Evolutionary conservation across 2,113 vertebrate genomes (phyloP).

Genomic region (Puntigrus tetrazona): DNA sequence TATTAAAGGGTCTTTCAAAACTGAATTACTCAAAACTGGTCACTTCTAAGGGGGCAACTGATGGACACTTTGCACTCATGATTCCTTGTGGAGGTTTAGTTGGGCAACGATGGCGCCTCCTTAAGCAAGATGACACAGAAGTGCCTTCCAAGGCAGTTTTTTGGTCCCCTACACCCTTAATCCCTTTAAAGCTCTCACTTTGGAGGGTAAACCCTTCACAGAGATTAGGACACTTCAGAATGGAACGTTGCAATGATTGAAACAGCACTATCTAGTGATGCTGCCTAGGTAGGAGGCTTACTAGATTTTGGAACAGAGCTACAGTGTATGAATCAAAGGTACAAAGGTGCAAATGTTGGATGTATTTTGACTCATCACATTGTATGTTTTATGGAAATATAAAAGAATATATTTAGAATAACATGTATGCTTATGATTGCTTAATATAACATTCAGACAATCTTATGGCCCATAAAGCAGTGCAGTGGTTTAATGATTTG

Average conservation of each 20-base stretch:
- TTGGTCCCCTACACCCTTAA: too few species aligned
- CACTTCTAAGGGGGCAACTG: too few species aligned
- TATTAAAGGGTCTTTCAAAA: too few species aligned
- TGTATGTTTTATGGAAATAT: background rate
- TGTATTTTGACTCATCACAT: background rate
- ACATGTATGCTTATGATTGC: background rate
- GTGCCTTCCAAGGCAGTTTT: background rate
- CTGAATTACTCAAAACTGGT: too few species aligned
- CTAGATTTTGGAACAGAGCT: slow-evolving; percentile 11
- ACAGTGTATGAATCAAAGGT: background rate
- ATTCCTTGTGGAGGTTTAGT: too few species aligned
- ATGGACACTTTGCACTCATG: too few species aligned
- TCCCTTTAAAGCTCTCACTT: background rate
- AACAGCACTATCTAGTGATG: background rate
- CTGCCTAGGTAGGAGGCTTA: background rate
- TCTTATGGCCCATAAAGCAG: slow-evolving; percentile 19
- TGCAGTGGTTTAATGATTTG: slow-evolving; percentile 22
- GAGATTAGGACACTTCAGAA: background rate
- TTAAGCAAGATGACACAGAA: background rate
- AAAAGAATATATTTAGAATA: background rate
- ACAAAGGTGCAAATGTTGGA: background rate
- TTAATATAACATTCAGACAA: background rate
- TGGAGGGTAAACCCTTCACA: background rate
- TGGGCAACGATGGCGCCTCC: too few species aligned
- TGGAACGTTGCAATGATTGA: background rate